Evolutionary conservation across 2,797 vertebrate species (phyloP), one percentile per base, ranked within the genome.

Genomic region (Spondyliosoma cantharus): DNA sequence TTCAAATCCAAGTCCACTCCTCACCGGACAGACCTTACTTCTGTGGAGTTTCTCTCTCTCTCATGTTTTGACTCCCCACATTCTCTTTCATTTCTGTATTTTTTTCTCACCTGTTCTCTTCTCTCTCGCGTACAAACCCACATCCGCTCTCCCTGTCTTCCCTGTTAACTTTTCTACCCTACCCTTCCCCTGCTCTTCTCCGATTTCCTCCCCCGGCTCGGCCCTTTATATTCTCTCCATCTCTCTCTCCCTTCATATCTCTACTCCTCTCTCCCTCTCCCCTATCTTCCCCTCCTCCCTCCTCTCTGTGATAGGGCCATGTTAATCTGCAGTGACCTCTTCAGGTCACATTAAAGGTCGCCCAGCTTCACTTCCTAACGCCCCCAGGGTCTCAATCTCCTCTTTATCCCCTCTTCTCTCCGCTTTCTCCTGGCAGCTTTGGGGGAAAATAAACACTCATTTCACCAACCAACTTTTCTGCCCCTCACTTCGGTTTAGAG

Each of bases 331-430:
- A 90, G 80, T 93, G 91, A 94, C 94, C 94, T 92, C 94, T 94
- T 93, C 92, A 94, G 94, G 94, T 95, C 94, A 94, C 89, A 93
- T 89, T 95, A 94, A 94, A 95, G 93, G 95, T 95, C 90, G 76
- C 82, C 84, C 88, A 90, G 91, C 92, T 91, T 93, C 92, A 93
- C 93, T 91, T 93, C 85, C 80, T 75, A 42, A 85, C 53, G 66
- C 83, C 88, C 85, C 54, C 12, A 46, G 58, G 84, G 82, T 78
- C 74, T 59, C 53, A 27, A 65, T 82, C 81, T 81, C 48, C n/a
- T 86, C 62, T 85, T 78, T 81, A 71, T 87, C 71, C 81, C 72
- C 70, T 76, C 59, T 78, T 82, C 79, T 83, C 76, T 78, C 68
- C 4, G 22, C 57, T 71, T 76, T 69, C 57, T 87, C 63, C 62